These are phyloP conservation scores for Spinibarbus caldwelli DNA, from an alignment of 2,797 vertebrate species.

Conservation along the genomic window DNA sequence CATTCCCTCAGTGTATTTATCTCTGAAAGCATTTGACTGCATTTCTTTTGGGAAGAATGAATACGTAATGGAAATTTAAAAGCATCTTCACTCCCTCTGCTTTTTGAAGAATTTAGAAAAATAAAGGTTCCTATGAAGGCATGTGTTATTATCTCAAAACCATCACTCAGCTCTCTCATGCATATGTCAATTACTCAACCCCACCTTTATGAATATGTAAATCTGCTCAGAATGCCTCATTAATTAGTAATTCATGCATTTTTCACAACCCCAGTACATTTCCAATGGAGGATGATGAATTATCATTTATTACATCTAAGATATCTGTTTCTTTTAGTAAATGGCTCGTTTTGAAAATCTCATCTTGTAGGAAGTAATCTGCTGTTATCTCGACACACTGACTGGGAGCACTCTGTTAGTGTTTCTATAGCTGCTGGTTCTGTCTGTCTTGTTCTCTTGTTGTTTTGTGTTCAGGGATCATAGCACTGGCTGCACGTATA, in stretches of 20 bases:
- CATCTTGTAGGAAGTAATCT: constrained; percentile 47
- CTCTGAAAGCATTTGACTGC: constrained; percentile 78
- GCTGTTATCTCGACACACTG: constrained; percentile 39
- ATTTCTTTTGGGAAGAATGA: constrained; percentile 81
- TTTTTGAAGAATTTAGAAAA: constrained; percentile 78
- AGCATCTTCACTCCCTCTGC: constrained; percentile 73
- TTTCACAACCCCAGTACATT: constrained; percentile 81
- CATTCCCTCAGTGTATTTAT: constrained; percentile 80
- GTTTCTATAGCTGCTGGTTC: constrained; percentile 12
- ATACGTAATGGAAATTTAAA: constrained; percentile 78
- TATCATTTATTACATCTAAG: constrained; percentile 78
- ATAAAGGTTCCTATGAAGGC: constrained; percentile 76
- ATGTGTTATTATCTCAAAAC: constrained; percentile 77
- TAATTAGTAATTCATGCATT: constrained; percentile 88
- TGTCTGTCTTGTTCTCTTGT: constrained; percentile 14
- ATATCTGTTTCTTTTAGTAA: constrained; percentile 77
- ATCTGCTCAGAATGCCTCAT: constrained; percentile 84
- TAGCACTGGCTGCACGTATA: not conserved
- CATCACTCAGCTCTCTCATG: constrained; percentile 80
- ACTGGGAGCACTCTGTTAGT: constrained; percentile 12
- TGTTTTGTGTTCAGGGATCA: constrained; percentile 7
- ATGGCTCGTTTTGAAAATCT: constrained; percentile 72
- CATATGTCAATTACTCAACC: constrained; percentile 81
- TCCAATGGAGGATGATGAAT: constrained; percentile 78
- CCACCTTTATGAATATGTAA: constrained; percentile 89